These are phyloP conservation scores for Phaedon cochleariae DNA, from an alignment of 2,888 invertebrate species.

Conservation along the genomic window DNA sequence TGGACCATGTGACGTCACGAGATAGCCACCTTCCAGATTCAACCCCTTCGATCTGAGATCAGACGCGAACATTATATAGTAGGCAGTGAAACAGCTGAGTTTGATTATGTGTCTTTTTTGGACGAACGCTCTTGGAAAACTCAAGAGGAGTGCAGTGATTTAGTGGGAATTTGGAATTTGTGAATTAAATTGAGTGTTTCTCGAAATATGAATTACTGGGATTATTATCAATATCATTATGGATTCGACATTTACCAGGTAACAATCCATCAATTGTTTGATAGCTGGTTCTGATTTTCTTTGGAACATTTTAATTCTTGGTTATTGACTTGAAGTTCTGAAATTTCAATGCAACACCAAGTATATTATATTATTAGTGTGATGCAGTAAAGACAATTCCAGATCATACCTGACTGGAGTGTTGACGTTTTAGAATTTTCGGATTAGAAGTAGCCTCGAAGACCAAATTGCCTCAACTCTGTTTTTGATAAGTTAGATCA, in stretches of 20 bases:
- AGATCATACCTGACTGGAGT: too few species aligned
- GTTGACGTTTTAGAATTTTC: too few species aligned
- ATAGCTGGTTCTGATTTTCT: too few species aligned
- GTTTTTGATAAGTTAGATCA: too few species aligned
- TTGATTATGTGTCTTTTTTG: neutral
- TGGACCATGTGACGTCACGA: conserved; percentile 48
- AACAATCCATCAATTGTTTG: neutral
- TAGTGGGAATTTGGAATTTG: too few species aligned
- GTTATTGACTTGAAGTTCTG: too few species aligned
- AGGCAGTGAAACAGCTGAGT: conserved; percentile 31
- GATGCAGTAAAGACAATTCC: too few species aligned
- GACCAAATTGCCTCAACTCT: too few species aligned
- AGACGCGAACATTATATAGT: conserved; percentile 30
- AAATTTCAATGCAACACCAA: too few species aligned
- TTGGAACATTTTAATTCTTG: too few species aligned
- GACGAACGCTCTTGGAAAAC: neutral
- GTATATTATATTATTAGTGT: too few species aligned
- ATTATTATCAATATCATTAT: conserved; percentile 33
- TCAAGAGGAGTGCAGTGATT: conserved; percentile 17
- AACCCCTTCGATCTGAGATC: conserved; percentile 43
- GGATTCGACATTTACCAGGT: conserved; percentile 35
- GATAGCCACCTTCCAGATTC: conserved; percentile 45
- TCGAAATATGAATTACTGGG: conserved; percentile 38
- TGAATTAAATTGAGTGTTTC: neutral
- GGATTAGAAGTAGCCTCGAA: too few species aligned